Evolutionary conservation across 2,888 invertebrate species (phyloP).

Genomic region (Ormia ochracea): DNA sequence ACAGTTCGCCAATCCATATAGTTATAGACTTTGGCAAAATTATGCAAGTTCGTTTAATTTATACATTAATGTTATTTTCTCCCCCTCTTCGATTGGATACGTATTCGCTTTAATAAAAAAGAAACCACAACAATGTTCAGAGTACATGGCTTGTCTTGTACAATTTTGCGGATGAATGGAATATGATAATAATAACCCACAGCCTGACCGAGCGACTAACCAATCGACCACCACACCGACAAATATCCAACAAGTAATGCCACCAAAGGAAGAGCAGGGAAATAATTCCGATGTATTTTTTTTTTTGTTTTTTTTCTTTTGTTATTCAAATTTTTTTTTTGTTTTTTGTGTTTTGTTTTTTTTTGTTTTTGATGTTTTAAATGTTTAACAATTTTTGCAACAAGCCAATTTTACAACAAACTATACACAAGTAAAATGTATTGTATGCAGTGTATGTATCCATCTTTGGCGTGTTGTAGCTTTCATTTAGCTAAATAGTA

Average conservation of each 20-base stretch:
- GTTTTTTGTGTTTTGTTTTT: too few relatives aligned
- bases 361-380: conserved; percentile 60
- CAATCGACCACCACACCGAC: conserved; percentile 14
- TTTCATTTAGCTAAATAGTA: conserved; percentile 29
- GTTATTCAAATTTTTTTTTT: too few relatives aligned
- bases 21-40: too few relatives aligned
- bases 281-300: conserved; percentile 50
- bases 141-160: conserved; percentile 58
- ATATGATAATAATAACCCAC: conserved; percentile 61
- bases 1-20: too few relatives aligned
- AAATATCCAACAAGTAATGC: conserved; percentile 7
- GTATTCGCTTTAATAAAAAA: not conserved
- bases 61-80: not conserved
- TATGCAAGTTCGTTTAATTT: too few relatives aligned
- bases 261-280: not conserved
- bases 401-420: conserved; percentile 58
- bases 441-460: not conserved
- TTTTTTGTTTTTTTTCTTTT: too few relatives aligned
- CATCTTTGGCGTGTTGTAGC: not conserved
- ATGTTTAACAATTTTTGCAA: conserved; percentile 62
- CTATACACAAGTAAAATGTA: not conserved
- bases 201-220: conserved; percentile 35
- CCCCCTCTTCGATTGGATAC: not conserved
- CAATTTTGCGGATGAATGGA: conserved; percentile 61
- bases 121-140: conserved; percentile 49